These are phyloP conservation scores for Stegostoma tigrinum DNA, from an alignment of 2,113 vertebrate genomes.

Conservation along the genomic window DNA sequence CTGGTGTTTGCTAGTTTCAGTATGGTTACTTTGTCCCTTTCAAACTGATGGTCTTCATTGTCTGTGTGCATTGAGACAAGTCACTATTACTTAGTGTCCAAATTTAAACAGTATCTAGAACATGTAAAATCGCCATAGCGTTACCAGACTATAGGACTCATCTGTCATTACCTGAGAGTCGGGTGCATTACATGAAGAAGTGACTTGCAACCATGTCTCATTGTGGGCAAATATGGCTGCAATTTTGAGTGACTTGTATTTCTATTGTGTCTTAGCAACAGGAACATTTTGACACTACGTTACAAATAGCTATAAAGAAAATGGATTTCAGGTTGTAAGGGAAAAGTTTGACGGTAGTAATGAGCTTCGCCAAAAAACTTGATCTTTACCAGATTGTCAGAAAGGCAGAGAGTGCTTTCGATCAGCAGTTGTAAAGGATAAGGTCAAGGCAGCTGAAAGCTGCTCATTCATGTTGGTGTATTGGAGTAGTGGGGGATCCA, in stretches of 20 bases:
- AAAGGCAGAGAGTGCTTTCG: not conserved
- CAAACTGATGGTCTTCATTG: too few species aligned
- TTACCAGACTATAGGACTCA: too few species aligned
- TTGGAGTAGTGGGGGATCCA: not conserved
- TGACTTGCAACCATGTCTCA: not conserved
- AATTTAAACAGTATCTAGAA: not conserved
- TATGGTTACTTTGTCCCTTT: too few species aligned
- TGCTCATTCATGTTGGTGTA: not conserved
- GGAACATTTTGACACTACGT: not conserved
- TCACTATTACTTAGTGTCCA: not conserved
- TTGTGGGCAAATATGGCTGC: not conserved
- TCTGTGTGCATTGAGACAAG: not conserved
- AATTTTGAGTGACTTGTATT: not conserved
- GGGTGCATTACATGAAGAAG: not conserved
- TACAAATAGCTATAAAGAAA: not conserved
- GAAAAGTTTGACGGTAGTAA: not conserved
- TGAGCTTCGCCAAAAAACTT: not conserved
- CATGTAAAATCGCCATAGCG: too few species aligned
- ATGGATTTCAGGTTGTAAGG: not conserved
- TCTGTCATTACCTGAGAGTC: too few species aligned
- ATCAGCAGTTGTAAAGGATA: not conserved
- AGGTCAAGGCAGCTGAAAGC: not conserved
- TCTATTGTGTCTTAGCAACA: not conserved
- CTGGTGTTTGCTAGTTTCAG: too few species aligned
- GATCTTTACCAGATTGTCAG: not conserved